Base-by-base conservation (phyloP, 1,140 invertebrate species). In the Drosophila insularis region DNA sequence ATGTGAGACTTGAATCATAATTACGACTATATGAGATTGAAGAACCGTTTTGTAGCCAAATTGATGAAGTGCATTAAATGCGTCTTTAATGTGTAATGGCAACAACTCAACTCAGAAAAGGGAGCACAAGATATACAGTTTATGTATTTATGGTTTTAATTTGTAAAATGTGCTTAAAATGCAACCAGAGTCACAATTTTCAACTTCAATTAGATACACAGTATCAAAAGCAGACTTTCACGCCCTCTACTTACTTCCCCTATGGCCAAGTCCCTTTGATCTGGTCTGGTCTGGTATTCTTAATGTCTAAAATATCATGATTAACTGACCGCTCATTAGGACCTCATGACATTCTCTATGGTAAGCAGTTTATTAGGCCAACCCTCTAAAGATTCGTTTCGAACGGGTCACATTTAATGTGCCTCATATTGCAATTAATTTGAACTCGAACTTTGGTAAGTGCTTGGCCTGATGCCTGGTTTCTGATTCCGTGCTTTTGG, bases 401-500 rank as follows among this genome's bases (percentile, higher is more conserved):
- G 31, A 74, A 59, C 54, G 73, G 73, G 73, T 86, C 82, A 79
- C 79, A 87, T 86, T 86, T 81, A 86, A 86, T 86, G 79, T 65
- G 65, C 72, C 82, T 86, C 81, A 74, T 71, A 86, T 86, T 86
- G 81, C 81, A 87, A 86, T 86, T 86, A 87, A 86, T 86, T 87
- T 86, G 82, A 86, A 81, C 81, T 74, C 63, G 59, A 82, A 84
- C 68, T 76, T 63, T 60, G 46, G 53, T 58, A 66, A 75, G 73
- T 75, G 65, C 54, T 58, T 43, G n/a, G 64, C 54, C 53, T 43
- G n/a, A 53, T 39, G 63, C 68, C 7, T 65, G 65, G 65, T 58
- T 3, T 19, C 43, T 21, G 14, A 3, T 11, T 8, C 43, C 43
- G 17, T 50, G 6, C 4, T 11, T 8, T 7, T 50, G 17, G 7